Percentiles rank a stretch among this genome's conserved stretches.
These are phyloP conservation scores for Alexandromys oeconomus DNA, from an alignment of 2,797 vertebrate genomes.

Conservation along the genomic window DNA sequence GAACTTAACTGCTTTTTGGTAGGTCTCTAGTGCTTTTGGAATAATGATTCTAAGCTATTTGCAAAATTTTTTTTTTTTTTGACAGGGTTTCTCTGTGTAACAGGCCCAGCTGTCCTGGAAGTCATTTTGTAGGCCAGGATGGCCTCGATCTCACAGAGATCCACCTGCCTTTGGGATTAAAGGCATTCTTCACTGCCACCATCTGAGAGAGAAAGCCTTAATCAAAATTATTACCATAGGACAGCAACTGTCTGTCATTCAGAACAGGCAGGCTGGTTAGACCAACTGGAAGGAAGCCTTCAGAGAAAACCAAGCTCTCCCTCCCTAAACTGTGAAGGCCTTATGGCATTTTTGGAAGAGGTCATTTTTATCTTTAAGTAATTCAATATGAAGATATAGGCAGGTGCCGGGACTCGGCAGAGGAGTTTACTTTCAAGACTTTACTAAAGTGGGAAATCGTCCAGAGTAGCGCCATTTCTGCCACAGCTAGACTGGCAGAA, in stretches of 20 bases:
- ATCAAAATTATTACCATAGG: not conserved
- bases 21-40: not conserved
- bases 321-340: not conserved
- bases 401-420: not conserved
- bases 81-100: not conserved
- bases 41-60: not conserved
- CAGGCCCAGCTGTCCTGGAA: not conserved
- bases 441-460: constrained; percentile 17
- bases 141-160: not conserved
- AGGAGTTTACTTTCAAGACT: not conserved
- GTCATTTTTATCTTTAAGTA: constrained; percentile 40
- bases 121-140: not conserved
- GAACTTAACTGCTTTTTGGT: constrained; percentile 8
- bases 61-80: not conserved
- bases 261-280: not conserved
- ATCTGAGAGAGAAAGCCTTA: not conserved
- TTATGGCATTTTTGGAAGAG: constrained; percentile 4
- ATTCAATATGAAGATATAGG: constrained; percentile 4
- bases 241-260: not conserved
- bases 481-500: not conserved
- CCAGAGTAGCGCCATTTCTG: constrained; percentile 21
- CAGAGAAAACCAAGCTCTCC: not conserved
- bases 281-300: not conserved
- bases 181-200: not conserved
- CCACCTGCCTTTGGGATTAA: not conserved